Percentiles rank a stretch among this genome's conserved stretches.
These are phyloP conservation scores for Drosophila ogumai DNA, from an alignment of 1,140 invertebrate genomes.

Conservation along the genomic window DNA sequence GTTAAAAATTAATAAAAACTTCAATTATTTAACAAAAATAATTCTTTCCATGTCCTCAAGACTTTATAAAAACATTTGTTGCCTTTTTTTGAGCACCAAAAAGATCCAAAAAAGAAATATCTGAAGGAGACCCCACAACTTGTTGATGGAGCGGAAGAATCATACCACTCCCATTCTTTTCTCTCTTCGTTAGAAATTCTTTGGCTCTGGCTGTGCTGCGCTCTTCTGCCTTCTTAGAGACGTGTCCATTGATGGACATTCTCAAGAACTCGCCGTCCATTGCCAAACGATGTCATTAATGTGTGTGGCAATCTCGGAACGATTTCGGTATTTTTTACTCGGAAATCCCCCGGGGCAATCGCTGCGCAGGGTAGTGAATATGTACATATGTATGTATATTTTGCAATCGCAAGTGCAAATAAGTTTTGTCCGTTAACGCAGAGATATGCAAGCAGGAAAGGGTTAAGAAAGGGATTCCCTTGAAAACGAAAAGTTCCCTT, in stretches of 20 bases:
- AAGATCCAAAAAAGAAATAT: not conserved
- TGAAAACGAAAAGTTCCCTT: conserved; percentile 22
- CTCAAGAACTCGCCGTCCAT: conserved; percentile 62
- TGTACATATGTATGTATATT: conserved; percentile 14
- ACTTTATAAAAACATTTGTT: not conserved
- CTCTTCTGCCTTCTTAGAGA: conserved; percentile 33
- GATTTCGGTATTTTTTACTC: conserved; percentile 51
- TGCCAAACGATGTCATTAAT: conserved; percentile 61
- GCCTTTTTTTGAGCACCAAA: not conserved
- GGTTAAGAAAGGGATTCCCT: conserved; percentile 16
- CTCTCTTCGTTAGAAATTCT: conserved; percentile 61
- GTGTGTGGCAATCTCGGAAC: conserved; percentile 61
- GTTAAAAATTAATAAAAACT: too few species aligned
- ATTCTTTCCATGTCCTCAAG: not conserved
- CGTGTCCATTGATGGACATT: conserved; percentile 73
- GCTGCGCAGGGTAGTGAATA: not conserved
- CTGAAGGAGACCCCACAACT: conserved; percentile 18
- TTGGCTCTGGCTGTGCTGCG: conserved; percentile 18
- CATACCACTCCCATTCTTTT: conserved; percentile 19
- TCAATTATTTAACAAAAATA: too few species aligned
- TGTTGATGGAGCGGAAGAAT: conserved; percentile 39
- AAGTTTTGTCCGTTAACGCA: conserved; percentile 37
- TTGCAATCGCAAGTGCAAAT: conserved; percentile 53
- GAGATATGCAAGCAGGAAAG: conserved; percentile 10
- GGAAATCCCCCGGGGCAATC: conserved; percentile 28